Base-by-base conservation (phyloP, 2,797 vertebrate species). In the Gallirallus australis region DNA sequence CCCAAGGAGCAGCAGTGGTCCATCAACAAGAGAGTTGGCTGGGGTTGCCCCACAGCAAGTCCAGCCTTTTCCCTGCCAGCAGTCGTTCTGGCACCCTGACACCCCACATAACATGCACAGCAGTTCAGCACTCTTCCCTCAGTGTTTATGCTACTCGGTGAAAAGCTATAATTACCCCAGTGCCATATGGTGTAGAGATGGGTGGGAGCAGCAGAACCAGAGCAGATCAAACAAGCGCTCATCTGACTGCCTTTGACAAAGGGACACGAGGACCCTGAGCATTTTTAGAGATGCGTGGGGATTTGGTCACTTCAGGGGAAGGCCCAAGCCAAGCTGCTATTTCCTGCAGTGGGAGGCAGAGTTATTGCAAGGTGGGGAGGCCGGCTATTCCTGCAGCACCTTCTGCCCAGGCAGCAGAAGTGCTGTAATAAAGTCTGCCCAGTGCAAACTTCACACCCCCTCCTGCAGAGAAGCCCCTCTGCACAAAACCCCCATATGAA, bases 101-200 rank as follows among this genome's bases (percentile, higher is more conserved):
- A 52, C 4, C 8, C 15, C 42, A 30, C 0, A 1, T 59, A 71
- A 72, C 12, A 15, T 3, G 16, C 6, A 2, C 61, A 52, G 52
- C 45, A 73, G 16, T n/a, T 86, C 50, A 61, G 66, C 47, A 5
- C 0, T 37, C 40, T 59, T 68, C 69, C 48, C 54, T 73, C 66
- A 30, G 15, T 1, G 6, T 71, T 59, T 60, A 21, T 14, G 47
- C n/a, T 47, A 50, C 7, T 4, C 47, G 0, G 1, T 66, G 66
- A 72, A 89, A 93, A 69, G 20, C 18, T 72, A 0, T 23, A 54
- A 52, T 52, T 80, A 60, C 47, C 21, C 42, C 2, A 4, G 16
- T 45, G n/a, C 31, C n/a, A n/a, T 12, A 37, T 0, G 1, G 23
- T 52, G 28, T 16, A 59, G 42, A 76, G n/a, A 52, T n/a, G 77